These are phyloP conservation scores for Nasonia vitripennis DNA, from an alignment of 1,140 invertebrate species.

Conservation along the genomic window DNA sequence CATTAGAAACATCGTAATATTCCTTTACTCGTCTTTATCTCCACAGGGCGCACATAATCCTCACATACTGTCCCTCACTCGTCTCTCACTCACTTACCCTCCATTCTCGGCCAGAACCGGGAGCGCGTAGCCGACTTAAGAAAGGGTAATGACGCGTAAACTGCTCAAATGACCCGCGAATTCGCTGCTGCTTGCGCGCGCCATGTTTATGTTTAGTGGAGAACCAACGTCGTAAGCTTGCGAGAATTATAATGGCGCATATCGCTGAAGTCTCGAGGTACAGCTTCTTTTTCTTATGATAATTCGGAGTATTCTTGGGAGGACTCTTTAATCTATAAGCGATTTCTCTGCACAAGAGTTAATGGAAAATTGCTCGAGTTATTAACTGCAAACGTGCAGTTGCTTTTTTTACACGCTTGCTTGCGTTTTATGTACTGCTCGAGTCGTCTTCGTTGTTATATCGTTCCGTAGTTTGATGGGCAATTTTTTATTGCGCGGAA, in stretches of 20 bases:
- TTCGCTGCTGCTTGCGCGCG: slow-evolving; percentile 60
- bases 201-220: slow-evolving; percentile 72
- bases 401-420: neutral
- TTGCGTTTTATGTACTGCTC: neutral
- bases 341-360: no score
- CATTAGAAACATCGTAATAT: no score
- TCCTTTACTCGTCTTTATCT: no score
- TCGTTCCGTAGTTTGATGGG: no score
- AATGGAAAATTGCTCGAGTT: neutral
- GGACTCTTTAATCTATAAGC: neutral
- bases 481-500: no score
- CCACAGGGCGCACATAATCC: no score
- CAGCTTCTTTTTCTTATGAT: slow-evolving; percentile 7
- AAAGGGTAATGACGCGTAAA: slow-evolving; percentile 74
- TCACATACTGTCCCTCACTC: neutral
- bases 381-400: neutral
- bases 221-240: slow-evolving; percentile 59
- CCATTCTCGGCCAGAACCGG: neutral
- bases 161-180: slow-evolving; percentile 75
- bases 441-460: no score
- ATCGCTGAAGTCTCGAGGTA: neutral
- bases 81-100: neutral
- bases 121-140: slow-evolving; percentile 21
- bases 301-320: slow-evolving; percentile 10
- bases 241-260: slow-evolving; percentile 58